A percentile compares a stretch with the other conserved stretches of the same genome.
phyloP scores from a whole-genome alignment of 2,113 vertebrate genomes.

The Tautogolabrus adspersus region DNA sequence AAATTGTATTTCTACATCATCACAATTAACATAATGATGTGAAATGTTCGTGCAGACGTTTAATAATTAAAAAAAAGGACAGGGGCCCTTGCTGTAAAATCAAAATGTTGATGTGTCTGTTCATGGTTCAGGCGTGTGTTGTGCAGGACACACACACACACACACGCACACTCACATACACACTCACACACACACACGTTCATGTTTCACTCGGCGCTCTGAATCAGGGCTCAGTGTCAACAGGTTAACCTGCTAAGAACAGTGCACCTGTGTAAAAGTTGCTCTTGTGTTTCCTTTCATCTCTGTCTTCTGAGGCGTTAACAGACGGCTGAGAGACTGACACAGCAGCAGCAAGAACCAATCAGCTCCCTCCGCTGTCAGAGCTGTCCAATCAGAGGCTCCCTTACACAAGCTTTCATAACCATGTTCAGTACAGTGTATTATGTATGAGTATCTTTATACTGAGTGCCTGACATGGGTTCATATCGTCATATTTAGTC shows the following conservation, averaged over 20 bases:
- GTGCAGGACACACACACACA: no score
- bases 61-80: no score
- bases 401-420: constrained; percentile 26
- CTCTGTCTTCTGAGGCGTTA: constrained; percentile 42
- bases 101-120: no score
- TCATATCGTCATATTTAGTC: neutral
- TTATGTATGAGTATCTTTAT: constrained; percentile 1
- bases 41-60: no score
- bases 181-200: no score
- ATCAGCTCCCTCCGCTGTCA: constrained; percentile 43
- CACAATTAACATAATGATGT: no score
- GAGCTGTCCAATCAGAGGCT: constrained; percentile 33
- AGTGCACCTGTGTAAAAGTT: neutral
- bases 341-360: constrained; percentile 44
- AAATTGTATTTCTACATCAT: no score
- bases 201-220: neutral
- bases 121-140: no score
- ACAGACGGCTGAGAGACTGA: constrained; percentile 61
- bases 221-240: neutral
- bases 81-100: no score
- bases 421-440: constrained; percentile 3
- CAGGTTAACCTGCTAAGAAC: neutral
- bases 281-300: constrained; percentile 14
- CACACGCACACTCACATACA: no score
- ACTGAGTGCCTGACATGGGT: neutral